Percentiles rank a stretch among this genome's conserved stretches.
phyloP scores from a whole-genome alignment of 2,888 invertebrate species.

The Tenthredo distinguenda region DNA sequence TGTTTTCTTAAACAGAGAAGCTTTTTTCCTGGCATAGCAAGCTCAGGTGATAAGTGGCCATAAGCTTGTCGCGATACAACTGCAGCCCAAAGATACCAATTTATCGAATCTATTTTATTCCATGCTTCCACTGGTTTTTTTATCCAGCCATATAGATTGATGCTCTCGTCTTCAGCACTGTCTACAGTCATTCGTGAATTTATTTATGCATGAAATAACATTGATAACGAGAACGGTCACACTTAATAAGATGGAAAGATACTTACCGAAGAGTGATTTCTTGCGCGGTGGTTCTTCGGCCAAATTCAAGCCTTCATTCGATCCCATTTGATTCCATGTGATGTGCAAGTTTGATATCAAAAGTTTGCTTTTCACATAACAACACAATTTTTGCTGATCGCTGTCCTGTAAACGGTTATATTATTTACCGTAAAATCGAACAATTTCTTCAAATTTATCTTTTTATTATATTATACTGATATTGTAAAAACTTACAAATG shows the following conservation, averaged over 20 bases:
- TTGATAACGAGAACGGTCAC: neutral
- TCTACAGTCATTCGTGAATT: neutral
- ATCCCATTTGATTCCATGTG: neutral
- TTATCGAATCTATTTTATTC: neutral
- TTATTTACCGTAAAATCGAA: no score
- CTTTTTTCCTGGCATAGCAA: constrained; percentile 69
- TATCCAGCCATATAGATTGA: neutral
- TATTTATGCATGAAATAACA: neutral
- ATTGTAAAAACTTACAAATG: no score
- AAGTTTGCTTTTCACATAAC: no score
- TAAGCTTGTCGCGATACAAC: neutral
- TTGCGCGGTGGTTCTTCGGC: neutral
- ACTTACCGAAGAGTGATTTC: neutral
- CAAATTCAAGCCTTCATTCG: neutral
- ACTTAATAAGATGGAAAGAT: neutral
- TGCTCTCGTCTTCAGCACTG: neutral
- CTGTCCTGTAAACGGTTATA: no score
- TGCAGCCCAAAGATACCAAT: neutral
- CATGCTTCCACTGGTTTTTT: neutral
- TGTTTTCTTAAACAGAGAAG: constrained; percentile 67
- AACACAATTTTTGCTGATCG: no score
- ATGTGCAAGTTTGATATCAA: no score
- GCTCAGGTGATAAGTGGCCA: neutral
- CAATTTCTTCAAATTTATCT: no score
- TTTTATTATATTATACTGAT: no score